Evolutionary conservation across 2,888 invertebrate species (phyloP).

Genomic region (Apocheima hispidaria): DNA sequence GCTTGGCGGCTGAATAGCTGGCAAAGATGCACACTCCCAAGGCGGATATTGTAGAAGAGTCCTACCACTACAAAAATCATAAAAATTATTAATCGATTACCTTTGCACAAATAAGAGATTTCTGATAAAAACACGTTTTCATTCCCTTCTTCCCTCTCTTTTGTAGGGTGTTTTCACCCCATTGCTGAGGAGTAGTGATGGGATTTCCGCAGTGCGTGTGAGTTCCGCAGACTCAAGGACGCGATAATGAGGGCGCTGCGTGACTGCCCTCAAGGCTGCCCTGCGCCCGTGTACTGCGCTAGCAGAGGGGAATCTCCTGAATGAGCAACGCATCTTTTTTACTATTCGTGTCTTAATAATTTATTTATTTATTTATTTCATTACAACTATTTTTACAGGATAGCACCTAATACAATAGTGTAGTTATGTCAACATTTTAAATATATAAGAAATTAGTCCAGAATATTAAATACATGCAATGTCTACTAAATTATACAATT

Average conservation of each 20-base stretch:
- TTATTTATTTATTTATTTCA: no score
- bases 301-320: constrained; percentile 13
- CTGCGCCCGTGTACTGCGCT: background rate
- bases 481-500: no score
- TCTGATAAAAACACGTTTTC: background rate
- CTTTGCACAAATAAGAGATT: background rate
- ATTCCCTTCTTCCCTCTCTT: background rate
- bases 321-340: background rate
- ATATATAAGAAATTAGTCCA: no score
- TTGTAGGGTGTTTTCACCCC: background rate
- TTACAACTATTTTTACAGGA: no score
- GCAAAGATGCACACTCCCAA: no score
- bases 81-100: background rate
- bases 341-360: no score
- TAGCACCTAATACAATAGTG: no score
- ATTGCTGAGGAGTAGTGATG: constrained; percentile 34
- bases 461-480: no score
- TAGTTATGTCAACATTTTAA: no score
- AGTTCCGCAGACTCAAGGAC: constrained; percentile 60
- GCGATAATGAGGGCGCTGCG: constrained; percentile 63
- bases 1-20: no score
- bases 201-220: constrained; percentile 62
- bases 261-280: constrained; percentile 60
- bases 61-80: background rate
- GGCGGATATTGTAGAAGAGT: background rate